phyloP scores from a whole-genome alignment of 2,888 invertebrate species.

The Electrophaes corylata region DNA sequence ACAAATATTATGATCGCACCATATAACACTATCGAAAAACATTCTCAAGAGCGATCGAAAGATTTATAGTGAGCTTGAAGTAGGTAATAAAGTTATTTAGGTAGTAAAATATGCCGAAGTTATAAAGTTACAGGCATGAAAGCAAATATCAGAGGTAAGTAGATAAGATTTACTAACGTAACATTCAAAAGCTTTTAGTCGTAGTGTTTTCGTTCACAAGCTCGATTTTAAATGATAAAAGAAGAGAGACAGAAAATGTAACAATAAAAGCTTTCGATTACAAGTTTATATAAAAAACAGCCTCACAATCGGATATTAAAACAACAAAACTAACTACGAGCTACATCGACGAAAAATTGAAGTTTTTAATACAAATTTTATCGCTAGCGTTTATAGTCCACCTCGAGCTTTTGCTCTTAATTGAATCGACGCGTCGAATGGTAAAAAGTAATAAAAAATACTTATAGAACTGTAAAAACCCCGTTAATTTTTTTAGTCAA shows the following conservation, averaged over 20 bases:
- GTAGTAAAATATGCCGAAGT: conserved; percentile 29
- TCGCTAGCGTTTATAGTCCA: conserved; percentile 48
- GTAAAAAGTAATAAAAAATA: conserved; percentile 34
- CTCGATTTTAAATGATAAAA: conserved; percentile 31
- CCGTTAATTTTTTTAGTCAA: conserved; percentile 33
- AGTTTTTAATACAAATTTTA: conserved; percentile 39
- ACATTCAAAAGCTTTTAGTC: conserved; percentile 39
- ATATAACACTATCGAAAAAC: conserved; percentile 44
- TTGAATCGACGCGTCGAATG: conserved; percentile 41
- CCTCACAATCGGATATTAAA: conserved; percentile 43
- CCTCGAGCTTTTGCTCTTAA: conserved; percentile 45
- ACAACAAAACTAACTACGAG: conserved; percentile 53
- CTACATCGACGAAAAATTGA: conserved; percentile 48
- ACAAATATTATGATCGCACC: conserved; percentile 59
- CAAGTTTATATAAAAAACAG: conserved; percentile 45
- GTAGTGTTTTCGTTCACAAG: conserved; percentile 33
- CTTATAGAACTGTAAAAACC: conserved; percentile 14
- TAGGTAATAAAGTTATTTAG: conserved; percentile 14
- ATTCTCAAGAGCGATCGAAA: conserved; percentile 39
- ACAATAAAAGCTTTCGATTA: conserved; percentile 45
- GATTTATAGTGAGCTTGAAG: conserved; percentile 27
- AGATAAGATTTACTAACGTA: conserved; percentile 35
- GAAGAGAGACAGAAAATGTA: conserved; percentile 41
- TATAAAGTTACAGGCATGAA: conserved; percentile 29
- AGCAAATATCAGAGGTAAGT: conserved; percentile 30